Percentiles rank a stretch among this genome's conserved stretches.
These are phyloP conservation scores for Microcebus jonahi DNA, from an alignment of 2,113 vertebrate genomes.

Conservation along the genomic window DNA sequence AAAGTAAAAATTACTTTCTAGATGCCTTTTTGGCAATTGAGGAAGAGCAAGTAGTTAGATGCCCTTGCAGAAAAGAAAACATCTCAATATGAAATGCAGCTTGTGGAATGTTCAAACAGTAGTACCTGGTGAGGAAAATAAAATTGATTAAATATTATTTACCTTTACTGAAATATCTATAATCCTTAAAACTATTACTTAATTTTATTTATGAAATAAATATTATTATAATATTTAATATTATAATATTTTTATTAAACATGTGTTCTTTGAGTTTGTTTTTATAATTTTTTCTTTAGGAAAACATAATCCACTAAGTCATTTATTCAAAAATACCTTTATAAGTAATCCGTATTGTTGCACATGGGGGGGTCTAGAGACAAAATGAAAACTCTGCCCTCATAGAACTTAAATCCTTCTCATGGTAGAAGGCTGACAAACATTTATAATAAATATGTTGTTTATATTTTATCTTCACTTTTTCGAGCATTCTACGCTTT, in stretches of 20 bases:
- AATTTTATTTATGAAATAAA: not conserved
- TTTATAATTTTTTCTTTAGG: not conserved
- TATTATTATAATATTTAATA: too few species aligned
- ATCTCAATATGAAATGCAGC: not conserved
- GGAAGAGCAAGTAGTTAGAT: not conserved
- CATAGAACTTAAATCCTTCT: not conserved
- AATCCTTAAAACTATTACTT: not conserved
- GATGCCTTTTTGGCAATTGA: not conserved
- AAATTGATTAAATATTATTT: not conserved
- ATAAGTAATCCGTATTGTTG: too few species aligned
- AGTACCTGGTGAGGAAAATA: not conserved
- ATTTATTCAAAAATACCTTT: not conserved
- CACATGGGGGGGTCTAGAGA: not conserved
- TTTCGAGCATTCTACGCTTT: not conserved
- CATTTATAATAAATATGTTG: accelerated
- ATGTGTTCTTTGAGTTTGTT: not conserved
- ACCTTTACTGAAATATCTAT: not conserved
- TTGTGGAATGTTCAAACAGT: not conserved
- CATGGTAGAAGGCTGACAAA: not conserved
- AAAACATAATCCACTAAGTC: not conserved
- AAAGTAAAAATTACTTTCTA: constrained; percentile 28
- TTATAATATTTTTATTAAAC: not conserved
- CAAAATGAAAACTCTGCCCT: not conserved
- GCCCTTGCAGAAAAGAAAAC: not conserved
- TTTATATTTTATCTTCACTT: not conserved